Conservation (phyloP, 2,888 invertebrate species). For the Polydrusus pterygomalis region DNA sequence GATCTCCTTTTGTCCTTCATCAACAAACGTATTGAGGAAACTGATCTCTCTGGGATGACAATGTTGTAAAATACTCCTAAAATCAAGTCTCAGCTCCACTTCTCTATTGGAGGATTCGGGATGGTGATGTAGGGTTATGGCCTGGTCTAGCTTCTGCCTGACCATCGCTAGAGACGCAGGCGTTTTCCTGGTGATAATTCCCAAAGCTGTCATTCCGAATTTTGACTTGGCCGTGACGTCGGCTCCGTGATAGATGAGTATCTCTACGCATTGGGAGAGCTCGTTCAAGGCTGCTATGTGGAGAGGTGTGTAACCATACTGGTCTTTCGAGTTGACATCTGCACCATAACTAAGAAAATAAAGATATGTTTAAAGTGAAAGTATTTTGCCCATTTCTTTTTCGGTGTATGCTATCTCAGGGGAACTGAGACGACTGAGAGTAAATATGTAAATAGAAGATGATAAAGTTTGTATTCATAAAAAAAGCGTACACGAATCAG, state of each 20-base stretch:
- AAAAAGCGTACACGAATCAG: too few species aligned
- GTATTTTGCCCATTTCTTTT: too few species aligned
- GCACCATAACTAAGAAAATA: constrained; percentile 79
- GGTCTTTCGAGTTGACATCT: constrained; percentile 88
- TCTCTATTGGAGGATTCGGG: constrained; percentile 86
- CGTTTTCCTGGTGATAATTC: constrained; percentile 90
- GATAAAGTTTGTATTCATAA: too few species aligned
- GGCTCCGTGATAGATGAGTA: constrained; percentile 88
- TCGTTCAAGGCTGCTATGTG: constrained; percentile 92
- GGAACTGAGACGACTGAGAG: too few species aligned
- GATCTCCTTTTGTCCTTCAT: constrained; percentile 92
- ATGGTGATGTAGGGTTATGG: constrained; percentile 85
- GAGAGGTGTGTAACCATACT: constrained; percentile 89
- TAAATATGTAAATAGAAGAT: too few species aligned
- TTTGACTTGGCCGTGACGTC: constrained; percentile 92
- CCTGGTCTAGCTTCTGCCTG: constrained; percentile 86
- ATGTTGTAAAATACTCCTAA: constrained; percentile 87
- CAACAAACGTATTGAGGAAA: constrained; percentile 89
- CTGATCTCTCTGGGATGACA: constrained; percentile 90
- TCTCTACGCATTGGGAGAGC: constrained; percentile 88
- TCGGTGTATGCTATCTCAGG: too few species aligned
- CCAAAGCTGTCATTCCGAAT: constrained; percentile 89
- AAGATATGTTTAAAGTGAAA: background rate
- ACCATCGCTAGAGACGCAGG: constrained; percentile 90
- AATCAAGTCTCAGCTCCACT: constrained; percentile 87